A percentile compares a stretch with the other conserved stretches of the same genome.
These are phyloP conservation scores for Cinclus cinclus DNA, from an alignment of 2,113 vertebrate species.

Conservation along the genomic window DNA sequence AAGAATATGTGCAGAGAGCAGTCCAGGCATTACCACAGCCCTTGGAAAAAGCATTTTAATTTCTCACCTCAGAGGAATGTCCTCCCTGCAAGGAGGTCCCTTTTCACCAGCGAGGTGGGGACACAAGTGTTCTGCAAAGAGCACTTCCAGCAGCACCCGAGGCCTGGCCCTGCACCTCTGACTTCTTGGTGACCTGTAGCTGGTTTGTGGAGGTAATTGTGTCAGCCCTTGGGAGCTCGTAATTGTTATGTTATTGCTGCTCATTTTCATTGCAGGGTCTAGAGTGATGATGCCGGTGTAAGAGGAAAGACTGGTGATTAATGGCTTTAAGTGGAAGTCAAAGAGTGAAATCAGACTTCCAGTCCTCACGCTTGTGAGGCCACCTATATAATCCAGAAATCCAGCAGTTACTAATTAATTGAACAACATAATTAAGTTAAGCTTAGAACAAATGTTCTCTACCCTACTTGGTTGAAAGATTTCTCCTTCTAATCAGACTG, in stretches of 20 bases:
- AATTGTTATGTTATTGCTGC: background rate
- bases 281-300: background rate
- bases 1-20: background rate
- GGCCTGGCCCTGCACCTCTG: background rate
- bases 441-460: background rate
- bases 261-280: background rate
- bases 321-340: background rate
- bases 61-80: background rate
- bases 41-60: background rate
- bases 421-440: background rate
- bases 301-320: background rate
- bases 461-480: background rate
- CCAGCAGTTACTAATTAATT: background rate
- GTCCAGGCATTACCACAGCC: background rate
- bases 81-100: background rate
- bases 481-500: background rate
- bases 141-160: background rate
- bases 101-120: background rate
- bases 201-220: background rate
- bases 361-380: fast-evolving
- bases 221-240: background rate
- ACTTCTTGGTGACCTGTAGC: background rate
- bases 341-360: background rate
- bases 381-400: background rate
- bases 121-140: background rate